Conservation (phyloP, 1,140 invertebrate species). For the Neotoxoptera formosana region DNA sequence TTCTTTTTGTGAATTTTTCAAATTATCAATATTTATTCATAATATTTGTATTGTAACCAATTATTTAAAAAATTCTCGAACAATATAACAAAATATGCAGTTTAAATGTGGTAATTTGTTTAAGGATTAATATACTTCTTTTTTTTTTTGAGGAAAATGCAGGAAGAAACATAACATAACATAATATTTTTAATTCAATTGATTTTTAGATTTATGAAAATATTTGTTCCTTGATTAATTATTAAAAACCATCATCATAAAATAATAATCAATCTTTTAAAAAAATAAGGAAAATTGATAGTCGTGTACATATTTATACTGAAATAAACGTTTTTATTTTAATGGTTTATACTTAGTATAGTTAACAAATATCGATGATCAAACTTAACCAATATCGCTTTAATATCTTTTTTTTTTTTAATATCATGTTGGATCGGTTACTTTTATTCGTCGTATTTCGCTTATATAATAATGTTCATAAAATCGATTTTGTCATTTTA, state of each 20-base stretch:
- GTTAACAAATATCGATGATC: no score
- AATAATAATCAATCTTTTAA: no score
- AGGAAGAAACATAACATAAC: not conserved
- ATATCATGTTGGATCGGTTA: no score
- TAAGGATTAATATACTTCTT: not conserved
- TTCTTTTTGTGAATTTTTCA: not conserved
- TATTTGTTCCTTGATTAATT: not conserved
- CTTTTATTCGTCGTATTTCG: no score
- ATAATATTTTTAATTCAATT: not conserved
- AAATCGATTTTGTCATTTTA: no score
- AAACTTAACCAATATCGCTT: no score
- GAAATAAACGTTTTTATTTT: not conserved
- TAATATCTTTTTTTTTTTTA: no score
- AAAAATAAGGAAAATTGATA: not conserved
- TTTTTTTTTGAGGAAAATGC: not conserved
- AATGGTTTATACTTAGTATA: not conserved
- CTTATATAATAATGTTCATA: no score
- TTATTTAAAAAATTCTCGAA: not conserved
- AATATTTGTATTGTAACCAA: not conserved
- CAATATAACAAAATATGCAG: not conserved
- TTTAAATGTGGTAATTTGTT: not conserved
- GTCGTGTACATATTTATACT: not conserved
- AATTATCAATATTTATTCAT: not conserved
- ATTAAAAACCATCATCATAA: not conserved
- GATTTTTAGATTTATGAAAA: not conserved